These are phyloP conservation scores for Hybognathus amarus DNA, from an alignment of 2,797 vertebrate genomes.

Conservation along the genomic window DNA sequence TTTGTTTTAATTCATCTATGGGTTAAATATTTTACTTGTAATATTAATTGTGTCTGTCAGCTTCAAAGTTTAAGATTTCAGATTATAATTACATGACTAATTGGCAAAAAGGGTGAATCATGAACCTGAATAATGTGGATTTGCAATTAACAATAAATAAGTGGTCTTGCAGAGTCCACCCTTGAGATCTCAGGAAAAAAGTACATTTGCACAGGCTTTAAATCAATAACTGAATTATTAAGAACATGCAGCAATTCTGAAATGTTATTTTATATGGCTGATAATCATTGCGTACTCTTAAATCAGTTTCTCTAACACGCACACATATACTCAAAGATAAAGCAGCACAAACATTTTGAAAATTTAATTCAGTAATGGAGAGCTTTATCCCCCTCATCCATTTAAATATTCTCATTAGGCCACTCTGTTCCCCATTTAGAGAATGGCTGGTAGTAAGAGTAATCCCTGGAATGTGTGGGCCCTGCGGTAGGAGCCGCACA, in stretches of 20 bases:
- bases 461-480: conserved; percentile 56
- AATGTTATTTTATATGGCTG: conserved; percentile 37
- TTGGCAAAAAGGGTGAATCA: not conserved
- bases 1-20: not conserved
- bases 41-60: not conserved
- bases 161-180: not conserved
- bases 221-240: conserved; percentile 41
- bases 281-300: conserved; percentile 21
- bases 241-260: conserved; percentile 12
- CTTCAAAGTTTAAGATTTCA: not conserved
- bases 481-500: conserved; percentile 35
- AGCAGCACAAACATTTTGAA: conserved; percentile 51
- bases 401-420: conserved; percentile 59
- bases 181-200: not conserved
- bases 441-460: conserved; percentile 54
- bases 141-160: conserved; percentile 16
- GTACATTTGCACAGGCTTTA: conserved; percentile 29
- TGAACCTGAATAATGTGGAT: conserved; percentile 8
- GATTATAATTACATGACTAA: not conserved
- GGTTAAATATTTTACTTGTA: not conserved
- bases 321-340: conserved; percentile 15
- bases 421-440: conserved; percentile 50
- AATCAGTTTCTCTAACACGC: conserved; percentile 29
- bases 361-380: conserved; percentile 56
- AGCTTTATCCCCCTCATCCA: conserved; percentile 52